A percentile compares a stretch with the other conserved stretches of the same genome.
Evolutionary conservation across 2,113 vertebrate species (phyloP).

Genomic region (Psittacula cyanocephala): DNA sequence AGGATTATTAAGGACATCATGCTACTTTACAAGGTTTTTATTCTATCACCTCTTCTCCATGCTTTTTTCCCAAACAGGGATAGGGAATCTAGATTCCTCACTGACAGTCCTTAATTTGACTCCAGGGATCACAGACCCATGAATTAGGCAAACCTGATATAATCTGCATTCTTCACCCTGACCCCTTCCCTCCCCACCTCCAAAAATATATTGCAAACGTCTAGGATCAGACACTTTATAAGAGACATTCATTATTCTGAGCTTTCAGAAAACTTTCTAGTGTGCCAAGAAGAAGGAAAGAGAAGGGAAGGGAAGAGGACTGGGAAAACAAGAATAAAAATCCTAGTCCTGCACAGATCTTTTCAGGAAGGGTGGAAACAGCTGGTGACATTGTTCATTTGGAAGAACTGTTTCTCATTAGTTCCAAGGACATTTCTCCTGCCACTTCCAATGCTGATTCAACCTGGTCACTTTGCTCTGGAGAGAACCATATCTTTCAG

Average conservation of each 20-base stretch:
- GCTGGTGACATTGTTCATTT: not conserved
- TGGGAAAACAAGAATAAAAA: not conserved
- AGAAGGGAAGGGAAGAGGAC: too few species aligned
- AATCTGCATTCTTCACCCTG: not conserved
- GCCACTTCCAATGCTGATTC: not conserved
- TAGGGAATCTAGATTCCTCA: not conserved
- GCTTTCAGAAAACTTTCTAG: not conserved
- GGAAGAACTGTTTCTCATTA: conserved; percentile 2
- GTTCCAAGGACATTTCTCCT: not conserved
- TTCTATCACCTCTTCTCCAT: not conserved
- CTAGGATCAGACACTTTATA: not conserved
- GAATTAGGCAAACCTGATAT: not conserved
- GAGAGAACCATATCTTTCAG: not conserved
- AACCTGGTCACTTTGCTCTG: not conserved
- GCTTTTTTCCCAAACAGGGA: not conserved
- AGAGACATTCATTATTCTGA: not conserved
- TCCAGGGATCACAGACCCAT: not conserved
- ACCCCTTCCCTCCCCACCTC: not conserved
- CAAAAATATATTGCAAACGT: not conserved
- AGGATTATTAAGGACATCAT: not conserved
- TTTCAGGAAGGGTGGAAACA: not conserved
- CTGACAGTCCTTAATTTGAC: not conserved
- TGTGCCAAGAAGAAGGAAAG: not conserved
- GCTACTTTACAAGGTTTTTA: rapidly evolving
- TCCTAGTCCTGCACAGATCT: not conserved